Conservation (phyloP, 2,888 invertebrate species). For the Leptura quadrifasciata region DNA sequence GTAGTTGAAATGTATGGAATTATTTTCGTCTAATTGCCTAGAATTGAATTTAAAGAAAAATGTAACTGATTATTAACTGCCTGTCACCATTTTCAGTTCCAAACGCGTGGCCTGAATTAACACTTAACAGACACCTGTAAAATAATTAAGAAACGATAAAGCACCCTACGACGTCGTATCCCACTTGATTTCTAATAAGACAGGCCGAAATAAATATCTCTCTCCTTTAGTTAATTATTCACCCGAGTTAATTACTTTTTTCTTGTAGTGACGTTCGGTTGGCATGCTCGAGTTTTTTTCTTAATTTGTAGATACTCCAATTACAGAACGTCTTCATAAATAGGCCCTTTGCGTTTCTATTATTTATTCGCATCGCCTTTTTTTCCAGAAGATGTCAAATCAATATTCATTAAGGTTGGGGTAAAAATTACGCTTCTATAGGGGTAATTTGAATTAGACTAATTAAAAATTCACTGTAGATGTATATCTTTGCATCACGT, state of each 20-base stretch:
- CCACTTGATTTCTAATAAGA: constrained; percentile 60
- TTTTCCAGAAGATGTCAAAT: constrained; percentile 52
- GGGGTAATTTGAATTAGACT: constrained; percentile 23
- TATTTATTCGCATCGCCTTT: constrained; percentile 59
- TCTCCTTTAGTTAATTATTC: constrained; percentile 65
- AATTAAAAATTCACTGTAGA: background rate
- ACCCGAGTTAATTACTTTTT: constrained; percentile 67
- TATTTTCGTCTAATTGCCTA: too few species aligned
- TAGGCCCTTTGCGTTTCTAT: constrained; percentile 62
- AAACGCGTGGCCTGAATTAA: constrained; percentile 15
- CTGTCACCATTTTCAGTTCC: background rate
- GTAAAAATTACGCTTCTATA: constrained; percentile 19
- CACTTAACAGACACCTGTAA: constrained; percentile 38
- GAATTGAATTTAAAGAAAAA: too few species aligned
- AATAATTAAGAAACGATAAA: constrained; percentile 32
- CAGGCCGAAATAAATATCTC: constrained; percentile 58
- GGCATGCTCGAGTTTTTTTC: constrained; percentile 63
- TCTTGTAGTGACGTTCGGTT: constrained; percentile 65
- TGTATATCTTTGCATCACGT: background rate
- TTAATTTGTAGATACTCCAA: constrained; percentile 67
- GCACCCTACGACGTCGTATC: constrained; percentile 20
- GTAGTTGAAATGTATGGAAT: too few species aligned
- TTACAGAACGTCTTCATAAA: constrained; percentile 67
- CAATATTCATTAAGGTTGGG: constrained; percentile 54
- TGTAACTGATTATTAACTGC: background rate